Conservation (phyloP, 2,888 invertebrate species). For the Dryomyza anilis region DNA sequence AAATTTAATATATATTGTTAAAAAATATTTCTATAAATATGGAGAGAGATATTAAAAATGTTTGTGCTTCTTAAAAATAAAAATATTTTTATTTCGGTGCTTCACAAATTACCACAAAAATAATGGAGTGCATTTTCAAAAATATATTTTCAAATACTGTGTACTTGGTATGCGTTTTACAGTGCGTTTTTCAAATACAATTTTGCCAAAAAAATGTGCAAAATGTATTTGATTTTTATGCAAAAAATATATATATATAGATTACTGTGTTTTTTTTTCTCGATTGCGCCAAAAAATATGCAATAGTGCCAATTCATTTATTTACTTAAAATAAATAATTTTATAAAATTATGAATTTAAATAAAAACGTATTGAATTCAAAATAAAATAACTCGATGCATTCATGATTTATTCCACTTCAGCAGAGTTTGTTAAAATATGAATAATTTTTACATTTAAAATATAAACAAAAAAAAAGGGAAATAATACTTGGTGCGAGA, state of each 20-base stretch:
- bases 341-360: neutral
- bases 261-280: constrained; percentile 18
- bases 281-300: constrained; percentile 56
- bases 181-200: constrained; percentile 29
- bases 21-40: constrained; percentile 3
- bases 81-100: constrained; percentile 41
- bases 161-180: constrained; percentile 36
- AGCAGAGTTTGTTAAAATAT: no score
- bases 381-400: no score
- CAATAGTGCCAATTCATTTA: constrained; percentile 41
- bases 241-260: constrained; percentile 24
- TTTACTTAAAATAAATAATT: constrained; percentile 16
- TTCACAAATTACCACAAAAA: constrained; percentile 57
- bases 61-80: constrained; percentile 11
- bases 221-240: constrained; percentile 10
- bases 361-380: neutral
- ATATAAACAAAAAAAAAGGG: neutral
- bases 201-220: constrained; percentile 42
- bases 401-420: no score
- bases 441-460: no score
- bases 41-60: constrained; percentile 26
- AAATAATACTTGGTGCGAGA: neutral
- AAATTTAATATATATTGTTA: neutral
- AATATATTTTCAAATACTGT: constrained; percentile 37
- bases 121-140: constrained; percentile 40